A percentile compares a stretch with the other conserved stretches of the same genome.
Conservation (phyloP, 2,888 invertebrate genomes). For the Xestia rhomboidea region DNA sequence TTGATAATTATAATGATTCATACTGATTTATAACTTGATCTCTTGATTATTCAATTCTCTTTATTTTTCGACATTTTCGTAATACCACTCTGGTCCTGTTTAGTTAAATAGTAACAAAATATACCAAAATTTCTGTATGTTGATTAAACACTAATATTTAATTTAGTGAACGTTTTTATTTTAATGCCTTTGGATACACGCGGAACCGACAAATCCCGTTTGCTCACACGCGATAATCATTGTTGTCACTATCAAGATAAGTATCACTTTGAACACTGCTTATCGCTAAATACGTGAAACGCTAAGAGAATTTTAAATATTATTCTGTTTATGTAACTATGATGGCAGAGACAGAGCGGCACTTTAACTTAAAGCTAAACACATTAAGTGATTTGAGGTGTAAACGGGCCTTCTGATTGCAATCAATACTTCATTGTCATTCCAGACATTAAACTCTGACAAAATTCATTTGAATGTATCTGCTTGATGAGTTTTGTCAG, state of each 20-base stretch:
- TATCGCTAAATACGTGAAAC: background rate
- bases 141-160: background rate
- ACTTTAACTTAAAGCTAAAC: background rate
- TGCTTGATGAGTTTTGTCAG: constrained; percentile 1
- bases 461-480: constrained; percentile 4
- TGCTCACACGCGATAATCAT: background rate
- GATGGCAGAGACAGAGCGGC: background rate
- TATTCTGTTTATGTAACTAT: background rate
- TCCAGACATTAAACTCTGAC: background rate
- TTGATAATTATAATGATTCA: too few species aligned
- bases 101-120: background rate
- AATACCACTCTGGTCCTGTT: background rate
- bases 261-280: background rate
- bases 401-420: background rate
- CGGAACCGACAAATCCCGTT: background rate
- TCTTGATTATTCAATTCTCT: background rate
- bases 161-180: background rate
- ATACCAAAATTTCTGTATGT: background rate
- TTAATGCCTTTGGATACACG: background rate
- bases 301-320: background rate
- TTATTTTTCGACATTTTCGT: background rate
- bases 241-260: background rate
- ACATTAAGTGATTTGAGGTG: background rate
- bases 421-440: background rate
- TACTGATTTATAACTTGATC: background rate